Conservation (phyloP, 1,140 invertebrate genomes). For the Melipona quadrifasciata region DNA sequence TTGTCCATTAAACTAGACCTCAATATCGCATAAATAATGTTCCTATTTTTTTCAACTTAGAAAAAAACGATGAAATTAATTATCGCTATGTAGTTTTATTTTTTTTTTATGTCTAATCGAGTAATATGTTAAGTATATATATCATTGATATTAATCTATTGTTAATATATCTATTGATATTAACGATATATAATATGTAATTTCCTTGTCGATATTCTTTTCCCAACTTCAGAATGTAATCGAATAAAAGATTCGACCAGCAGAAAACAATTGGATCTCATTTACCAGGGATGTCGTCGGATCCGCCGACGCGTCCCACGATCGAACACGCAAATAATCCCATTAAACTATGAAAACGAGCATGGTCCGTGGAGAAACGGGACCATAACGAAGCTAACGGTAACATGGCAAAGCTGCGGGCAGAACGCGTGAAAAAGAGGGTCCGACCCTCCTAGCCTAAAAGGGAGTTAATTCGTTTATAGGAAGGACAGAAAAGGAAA, state of each 20-base stretch:
- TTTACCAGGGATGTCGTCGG: neutral
- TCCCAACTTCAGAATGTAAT: neutral
- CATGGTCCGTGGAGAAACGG: neutral
- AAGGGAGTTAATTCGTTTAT: conserved; percentile 62
- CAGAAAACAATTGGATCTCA: neutral
- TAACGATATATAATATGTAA: too few species aligned
- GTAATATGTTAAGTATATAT: neutral
- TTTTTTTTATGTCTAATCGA: neutral
- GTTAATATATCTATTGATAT: too few species aligned
- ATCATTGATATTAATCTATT: too few species aligned
- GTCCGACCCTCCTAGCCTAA: conserved; percentile 39
- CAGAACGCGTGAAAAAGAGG: conserved; percentile 1
- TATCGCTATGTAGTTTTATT: neutral
- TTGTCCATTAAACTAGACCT: neutral
- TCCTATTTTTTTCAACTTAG: neutral
- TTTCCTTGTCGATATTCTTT: neutral
- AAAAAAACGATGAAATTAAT: neutral
- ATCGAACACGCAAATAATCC: conserved; percentile 4
- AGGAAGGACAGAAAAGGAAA: neutral
- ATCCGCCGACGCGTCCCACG: neutral
- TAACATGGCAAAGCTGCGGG: neutral
- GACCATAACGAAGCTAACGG: neutral
- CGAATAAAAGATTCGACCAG: fast-evolving
- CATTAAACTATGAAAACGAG: neutral
- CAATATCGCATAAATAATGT: neutral